Evolutionary conservation across 2,888 invertebrate genomes (phyloP).

Genomic region (Trichopoda pennipes): DNA sequence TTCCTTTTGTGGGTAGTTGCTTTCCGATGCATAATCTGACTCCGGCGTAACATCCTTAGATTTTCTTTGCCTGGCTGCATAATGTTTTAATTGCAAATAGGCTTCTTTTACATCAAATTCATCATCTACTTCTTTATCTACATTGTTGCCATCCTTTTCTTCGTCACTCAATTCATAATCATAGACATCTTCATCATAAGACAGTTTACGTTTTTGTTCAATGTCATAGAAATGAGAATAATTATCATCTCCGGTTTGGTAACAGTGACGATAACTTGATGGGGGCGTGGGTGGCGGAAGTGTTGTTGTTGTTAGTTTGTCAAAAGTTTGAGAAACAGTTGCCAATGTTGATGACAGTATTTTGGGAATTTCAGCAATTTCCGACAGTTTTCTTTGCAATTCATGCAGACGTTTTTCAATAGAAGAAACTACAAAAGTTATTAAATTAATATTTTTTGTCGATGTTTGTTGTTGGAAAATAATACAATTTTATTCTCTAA

Average conservation of each 20-base stretch:
- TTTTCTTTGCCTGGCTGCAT: conserved; percentile 53
- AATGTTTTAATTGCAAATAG: conserved; percentile 55
- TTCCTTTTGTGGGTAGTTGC: conserved; percentile 71
- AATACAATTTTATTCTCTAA: conserved; percentile 38
- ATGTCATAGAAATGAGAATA: conserved; percentile 29
- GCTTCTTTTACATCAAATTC: conserved; percentile 59
- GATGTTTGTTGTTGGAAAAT: conserved; percentile 17
- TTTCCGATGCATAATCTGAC: conserved; percentile 80
- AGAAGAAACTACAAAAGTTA: conserved; percentile 71
- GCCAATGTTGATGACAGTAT: conserved; percentile 79
- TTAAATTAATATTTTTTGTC: not conserved
- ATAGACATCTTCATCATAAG: conserved; percentile 76
- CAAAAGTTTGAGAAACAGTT: conserved; percentile 80
- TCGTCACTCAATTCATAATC: conserved; percentile 75
- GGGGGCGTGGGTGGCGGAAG: conserved; percentile 20
- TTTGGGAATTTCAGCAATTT: conserved; percentile 80
- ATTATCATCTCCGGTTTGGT: conserved; percentile 27
- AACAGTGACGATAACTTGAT: not conserved
- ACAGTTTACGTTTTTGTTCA: conserved; percentile 73
- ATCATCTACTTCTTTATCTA: conserved; percentile 40
- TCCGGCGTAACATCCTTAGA: conserved; percentile 77
- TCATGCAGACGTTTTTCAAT: conserved; percentile 78
- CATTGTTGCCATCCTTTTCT: conserved; percentile 64
- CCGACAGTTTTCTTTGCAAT: conserved; percentile 80
- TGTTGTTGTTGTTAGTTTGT: conserved; percentile 73